Percentiles rank a stretch among this genome's conserved stretches.
These are phyloP conservation scores for Danaus plexippus DNA, from an alignment of 1,140 invertebrate genomes.

Conservation along the genomic window DNA sequence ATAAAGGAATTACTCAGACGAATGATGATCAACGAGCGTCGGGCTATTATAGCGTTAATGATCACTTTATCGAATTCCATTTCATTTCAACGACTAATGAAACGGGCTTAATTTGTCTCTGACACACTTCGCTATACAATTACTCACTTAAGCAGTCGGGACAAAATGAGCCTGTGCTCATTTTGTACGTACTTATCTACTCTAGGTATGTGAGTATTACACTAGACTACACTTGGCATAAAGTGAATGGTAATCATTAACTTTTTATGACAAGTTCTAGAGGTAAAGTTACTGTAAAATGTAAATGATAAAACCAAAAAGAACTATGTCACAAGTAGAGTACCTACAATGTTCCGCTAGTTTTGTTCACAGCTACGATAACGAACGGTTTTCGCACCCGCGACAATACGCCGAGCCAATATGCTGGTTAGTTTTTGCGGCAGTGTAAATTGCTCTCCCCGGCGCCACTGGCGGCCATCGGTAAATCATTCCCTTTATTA, in stretches of 20 bases:
- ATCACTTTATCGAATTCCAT: conserved; percentile 46
- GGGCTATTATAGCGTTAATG: conserved; percentile 51
- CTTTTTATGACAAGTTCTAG: background rate
- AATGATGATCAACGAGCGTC: background rate
- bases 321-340: no score
- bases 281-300: conserved; percentile 1
- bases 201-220: no score
- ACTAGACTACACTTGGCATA: no score
- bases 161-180: background rate
- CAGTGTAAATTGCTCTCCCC: conserved; percentile 37
- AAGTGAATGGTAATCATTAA: no score
- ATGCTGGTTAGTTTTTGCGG: conserved; percentile 33
- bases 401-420: conserved; percentile 12
- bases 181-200: no score
- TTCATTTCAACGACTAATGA: conserved; percentile 42
- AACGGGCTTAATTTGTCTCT: conserved; percentile 35
- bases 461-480: conserved; percentile 32
- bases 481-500: conserved; percentile 41
- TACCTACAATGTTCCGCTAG: conserved; percentile 9
- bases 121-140: conserved; percentile 21
- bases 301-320: background rate
- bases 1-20: no score
- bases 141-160: conserved; percentile 9
- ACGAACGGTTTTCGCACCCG: background rate
- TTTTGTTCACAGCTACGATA: conserved; percentile 1